Evolutionary conservation across 1,140 invertebrate species (phyloP).

Genomic region (Xylocopa sonorina): DNA sequence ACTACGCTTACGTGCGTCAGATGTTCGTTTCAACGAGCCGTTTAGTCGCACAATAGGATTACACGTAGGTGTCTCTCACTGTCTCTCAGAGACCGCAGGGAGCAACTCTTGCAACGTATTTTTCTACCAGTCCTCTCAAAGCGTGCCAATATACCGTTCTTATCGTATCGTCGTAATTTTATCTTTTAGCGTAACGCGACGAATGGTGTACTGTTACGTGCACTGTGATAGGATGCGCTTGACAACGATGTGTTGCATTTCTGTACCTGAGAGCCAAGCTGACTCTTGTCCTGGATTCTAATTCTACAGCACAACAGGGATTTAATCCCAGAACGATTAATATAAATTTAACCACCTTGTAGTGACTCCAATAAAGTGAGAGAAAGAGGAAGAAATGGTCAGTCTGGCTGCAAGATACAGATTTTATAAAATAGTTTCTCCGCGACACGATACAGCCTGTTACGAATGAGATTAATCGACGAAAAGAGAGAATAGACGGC

Average conservation of each 20-base stretch:
- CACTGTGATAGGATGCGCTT: conserved; percentile 73
- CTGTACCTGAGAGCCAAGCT: no score
- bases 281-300: no score
- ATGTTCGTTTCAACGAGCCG: background rate
- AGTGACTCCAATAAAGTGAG: no score
- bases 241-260: no score
- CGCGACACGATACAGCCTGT: conserved; percentile 1
- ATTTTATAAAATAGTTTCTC: background rate
- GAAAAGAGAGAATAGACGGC: conserved; percentile 51
- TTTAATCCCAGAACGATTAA: no score
- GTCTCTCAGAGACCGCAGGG: background rate
- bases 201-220: conserved; percentile 70
- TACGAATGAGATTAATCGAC: conserved; percentile 46
- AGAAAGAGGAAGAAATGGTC: no score
- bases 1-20: background rate
- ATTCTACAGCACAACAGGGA: no score
- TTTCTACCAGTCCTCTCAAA: conserved; percentile 47
- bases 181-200: conserved; percentile 34
- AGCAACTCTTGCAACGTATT: conserved; percentile 18
- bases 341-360: no score
- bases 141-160: conserved; percentile 57
- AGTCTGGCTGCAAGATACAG: no score
- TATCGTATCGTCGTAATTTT: conserved; percentile 43
- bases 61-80: background rate
- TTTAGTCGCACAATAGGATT: background rate